phyloP scores from a whole-genome alignment of 2,888 invertebrate species.

The Tachystola acroxantha region DNA sequence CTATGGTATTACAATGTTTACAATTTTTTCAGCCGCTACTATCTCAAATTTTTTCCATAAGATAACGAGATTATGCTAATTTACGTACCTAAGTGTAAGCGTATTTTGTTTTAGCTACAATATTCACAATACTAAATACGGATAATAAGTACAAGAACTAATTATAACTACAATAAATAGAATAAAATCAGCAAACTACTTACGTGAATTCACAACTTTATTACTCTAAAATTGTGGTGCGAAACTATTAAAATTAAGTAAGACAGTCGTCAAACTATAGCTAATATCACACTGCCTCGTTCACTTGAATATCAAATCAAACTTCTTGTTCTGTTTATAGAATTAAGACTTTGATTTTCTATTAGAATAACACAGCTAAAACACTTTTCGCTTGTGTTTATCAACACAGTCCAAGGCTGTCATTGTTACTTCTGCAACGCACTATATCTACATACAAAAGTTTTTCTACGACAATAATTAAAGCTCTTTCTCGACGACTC shows the following conservation, averaged over 20 bases:
- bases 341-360: constrained; percentile 18
- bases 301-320: constrained; percentile 14
- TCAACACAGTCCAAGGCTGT: constrained; percentile 35
- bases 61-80: constrained; percentile 20
- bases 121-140: constrained; percentile 13
- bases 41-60: constrained; percentile 1
- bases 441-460: constrained; percentile 33
- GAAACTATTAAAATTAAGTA: constrained; percentile 15
- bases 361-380: constrained; percentile 18
- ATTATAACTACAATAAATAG: constrained; percentile 32
- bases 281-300: constrained; percentile 63
- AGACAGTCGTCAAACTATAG: constrained; percentile 33
- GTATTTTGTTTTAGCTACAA: constrained; percentile 42
- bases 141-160: constrained; percentile 9
- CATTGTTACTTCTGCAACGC: constrained; percentile 28
- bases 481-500: constrained; percentile 61
- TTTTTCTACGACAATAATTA: constrained; percentile 57
- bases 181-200: constrained; percentile 16
- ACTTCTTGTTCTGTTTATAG: constrained; percentile 15
- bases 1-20: background rate
- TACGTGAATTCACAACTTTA: constrained; percentile 19
- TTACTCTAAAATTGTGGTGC: constrained; percentile 17
- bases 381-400: constrained; percentile 22
- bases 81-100: constrained; percentile 38
- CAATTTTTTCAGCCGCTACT: background rate